These are phyloP conservation scores for Leptestheria dahalacensis DNA, from an alignment of 1,140 invertebrate species.

Conservation along the genomic window DNA sequence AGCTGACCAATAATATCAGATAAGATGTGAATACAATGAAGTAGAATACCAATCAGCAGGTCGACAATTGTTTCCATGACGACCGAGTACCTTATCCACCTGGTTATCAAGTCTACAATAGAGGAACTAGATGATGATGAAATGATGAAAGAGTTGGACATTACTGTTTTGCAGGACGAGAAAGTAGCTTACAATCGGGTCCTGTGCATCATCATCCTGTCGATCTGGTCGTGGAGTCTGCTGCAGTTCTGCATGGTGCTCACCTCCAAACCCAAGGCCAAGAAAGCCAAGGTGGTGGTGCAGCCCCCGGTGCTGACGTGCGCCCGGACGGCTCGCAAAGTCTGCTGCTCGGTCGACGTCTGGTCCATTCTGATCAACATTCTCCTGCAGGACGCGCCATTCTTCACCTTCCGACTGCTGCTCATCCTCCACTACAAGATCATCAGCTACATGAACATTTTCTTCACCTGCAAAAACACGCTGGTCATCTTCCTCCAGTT, in stretches of 20 bases:
- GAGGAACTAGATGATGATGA: too few species aligned
- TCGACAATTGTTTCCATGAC: too few species aligned
- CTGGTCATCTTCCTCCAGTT: slow-evolving; percentile 70
- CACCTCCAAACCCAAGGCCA: slow-evolving; percentile 31
- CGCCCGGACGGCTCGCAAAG: slow-evolving; percentile 21
- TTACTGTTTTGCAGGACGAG: slow-evolving; percentile 37
- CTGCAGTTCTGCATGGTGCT: slow-evolving; percentile 80
- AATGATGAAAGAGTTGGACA: too few species aligned
- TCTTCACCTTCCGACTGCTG: slow-evolving; percentile 60
- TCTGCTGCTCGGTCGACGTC: slow-evolving; percentile 64
- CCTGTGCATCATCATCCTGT: slow-evolving; percentile 56
- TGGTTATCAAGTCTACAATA: too few species aligned
- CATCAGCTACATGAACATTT: slow-evolving; percentile 80
- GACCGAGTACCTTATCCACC: too few species aligned
- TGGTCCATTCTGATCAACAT: slow-evolving; percentile 43
- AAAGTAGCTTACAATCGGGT: slow-evolving; percentile 54
- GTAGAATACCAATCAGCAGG: too few species aligned
- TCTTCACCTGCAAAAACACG: slow-evolving; percentile 81
- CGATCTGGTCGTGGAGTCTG: slow-evolving; percentile 76
- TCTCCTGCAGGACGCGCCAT: slow-evolving; percentile 55
- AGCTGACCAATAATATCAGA: neutral
- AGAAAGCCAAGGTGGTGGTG: slow-evolving; percentile 15
- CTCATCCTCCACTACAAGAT: slow-evolving; percentile 72
- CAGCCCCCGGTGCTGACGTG: slow-evolving; percentile 2
- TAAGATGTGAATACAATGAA: neutral